phyloP scores from a whole-genome alignment of 2,888 invertebrate species.

The Drosophila recens region DNA sequence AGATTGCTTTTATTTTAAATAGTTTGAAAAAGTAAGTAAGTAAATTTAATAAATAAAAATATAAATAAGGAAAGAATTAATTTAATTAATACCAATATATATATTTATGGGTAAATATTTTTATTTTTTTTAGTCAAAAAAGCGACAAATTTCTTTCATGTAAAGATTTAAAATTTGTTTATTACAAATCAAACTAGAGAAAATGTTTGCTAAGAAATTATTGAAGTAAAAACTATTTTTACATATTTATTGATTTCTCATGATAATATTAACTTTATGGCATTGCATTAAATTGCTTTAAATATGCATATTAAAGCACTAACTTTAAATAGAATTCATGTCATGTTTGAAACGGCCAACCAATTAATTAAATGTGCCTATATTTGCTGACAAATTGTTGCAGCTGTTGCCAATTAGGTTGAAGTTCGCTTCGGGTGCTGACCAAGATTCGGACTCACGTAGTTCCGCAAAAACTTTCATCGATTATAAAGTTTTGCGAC shows the following conservation, averaged over 20 bases:
- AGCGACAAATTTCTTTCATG: no score
- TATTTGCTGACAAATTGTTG: conserved; percentile 54
- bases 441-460: conserved; percentile 55
- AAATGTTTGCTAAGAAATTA: background rate
- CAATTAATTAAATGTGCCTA: conserved; percentile 59
- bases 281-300: conserved; percentile 7
- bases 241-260: background rate
- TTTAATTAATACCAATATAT: no score
- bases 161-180: background rate
- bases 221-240: background rate
- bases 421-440: conserved; percentile 46
- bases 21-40: background rate
- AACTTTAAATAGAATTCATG: conserved; percentile 24
- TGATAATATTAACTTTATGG: background rate
- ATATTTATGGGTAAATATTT: no score
- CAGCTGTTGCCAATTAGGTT: conserved; percentile 72
- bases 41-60: background rate
- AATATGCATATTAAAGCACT: conserved; percentile 2
- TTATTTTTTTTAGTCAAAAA: no score
- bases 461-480: conserved; percentile 69
- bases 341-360: conserved; percentile 34
- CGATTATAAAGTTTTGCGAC: conserved; percentile 73
- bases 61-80: no score
- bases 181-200: background rate
- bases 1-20: background rate